Base-by-base conservation (phyloP, 2,797 vertebrate species). In the Schizopygopsis malacanthus region DNA sequence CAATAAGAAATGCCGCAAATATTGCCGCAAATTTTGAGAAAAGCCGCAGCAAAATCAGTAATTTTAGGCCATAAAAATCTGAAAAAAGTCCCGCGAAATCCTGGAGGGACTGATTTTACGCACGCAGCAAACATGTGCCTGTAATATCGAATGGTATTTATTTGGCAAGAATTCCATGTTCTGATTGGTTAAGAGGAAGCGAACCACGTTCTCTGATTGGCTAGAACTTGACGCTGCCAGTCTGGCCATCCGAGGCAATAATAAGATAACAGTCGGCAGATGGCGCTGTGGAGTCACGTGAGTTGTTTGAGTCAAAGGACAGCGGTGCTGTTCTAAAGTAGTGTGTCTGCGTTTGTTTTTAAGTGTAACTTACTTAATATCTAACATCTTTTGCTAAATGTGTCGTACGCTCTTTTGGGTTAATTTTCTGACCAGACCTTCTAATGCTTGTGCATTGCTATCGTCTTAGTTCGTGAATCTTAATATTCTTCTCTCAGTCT, bases 301-400 rank as follows among this genome's bases (percentile, higher is more conserved):
- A 79, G 39, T 84, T 39, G 20, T 20, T 78, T 45, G 1, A 72
- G 77, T 50, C 33, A 78, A 54, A 78, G 22, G 65, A 47, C 77
- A 59, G 67, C 20, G 20, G 67, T 33, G 50, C 37, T 78, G 61
- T 78, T 63, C 67, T 47, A 52, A 83, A 83, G 52, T 45, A 70
- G 47, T 33, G 28, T 80, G 67, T 79, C 41, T 45, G 76, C 76
- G 67, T 50, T 25, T 41, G 45, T 54, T 84, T 61, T 67, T 79
- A 33, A 79, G 83, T 85, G 76, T 33, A n/a, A n/a, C n/a, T n/a
- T n/a, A 72, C 77, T 85, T 80, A 50, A 47, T 79, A 37, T 12
- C 28, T 4, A 61, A 37, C 25, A 71, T 3, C 13, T 39, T 61
- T 79, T 0, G 50, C 20, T 56, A 9, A 52, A 37, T 47, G 77